These are phyloP conservation scores for Ceratoteleas bidentatus DNA, from an alignment of 1,140 invertebrate genomes.

Conservation along the genomic window DNA sequence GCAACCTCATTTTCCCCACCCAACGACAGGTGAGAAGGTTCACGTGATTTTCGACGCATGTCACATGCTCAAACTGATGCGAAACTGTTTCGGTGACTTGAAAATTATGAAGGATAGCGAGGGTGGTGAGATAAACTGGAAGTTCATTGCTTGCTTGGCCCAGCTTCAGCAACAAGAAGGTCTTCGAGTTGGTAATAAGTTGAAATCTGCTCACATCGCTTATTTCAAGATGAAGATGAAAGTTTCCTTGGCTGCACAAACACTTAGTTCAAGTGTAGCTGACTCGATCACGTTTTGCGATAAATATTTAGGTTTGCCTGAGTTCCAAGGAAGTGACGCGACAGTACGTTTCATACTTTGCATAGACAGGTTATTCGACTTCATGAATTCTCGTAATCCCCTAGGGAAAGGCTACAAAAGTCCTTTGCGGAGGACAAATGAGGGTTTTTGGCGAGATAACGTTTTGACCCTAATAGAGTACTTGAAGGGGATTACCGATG, in stretches of 20 bases:
- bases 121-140: slow-evolving; percentile 43
- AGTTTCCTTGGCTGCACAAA: slow-evolving; percentile 61
- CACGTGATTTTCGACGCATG: slow-evolving; percentile 72
- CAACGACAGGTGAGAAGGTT: slow-evolving; percentile 60
- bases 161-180: slow-evolving; percentile 56
- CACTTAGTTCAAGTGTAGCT: slow-evolving; percentile 45
- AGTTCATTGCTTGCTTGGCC: slow-evolving; percentile 40
- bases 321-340: slow-evolving; percentile 32
- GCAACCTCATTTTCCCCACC: slow-evolving; percentile 70
- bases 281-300: slow-evolving; percentile 43
- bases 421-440: slow-evolving; percentile 35
- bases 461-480: slow-evolving; percentile 32
- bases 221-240: slow-evolving; percentile 59
- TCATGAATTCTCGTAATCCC: slow-evolving; percentile 56
- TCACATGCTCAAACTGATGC: slow-evolving; percentile 75
- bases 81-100: slow-evolving; percentile 69
- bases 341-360: slow-evolving; percentile 43
- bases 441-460: slow-evolving; percentile 18
- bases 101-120: slow-evolving; percentile 54
- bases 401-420: slow-evolving; percentile 38
- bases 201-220: slow-evolving; percentile 17
- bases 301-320: slow-evolving; percentile 8
- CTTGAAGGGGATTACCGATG: slow-evolving; percentile 22
- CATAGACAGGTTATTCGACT: slow-evolving; percentile 55
- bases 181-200: slow-evolving; percentile 51